Evolutionary conservation across 2,888 invertebrate genomes (phyloP), one percentile per base, ranked within the genome.

Genomic region (Crossocerus cetratus): DNA sequence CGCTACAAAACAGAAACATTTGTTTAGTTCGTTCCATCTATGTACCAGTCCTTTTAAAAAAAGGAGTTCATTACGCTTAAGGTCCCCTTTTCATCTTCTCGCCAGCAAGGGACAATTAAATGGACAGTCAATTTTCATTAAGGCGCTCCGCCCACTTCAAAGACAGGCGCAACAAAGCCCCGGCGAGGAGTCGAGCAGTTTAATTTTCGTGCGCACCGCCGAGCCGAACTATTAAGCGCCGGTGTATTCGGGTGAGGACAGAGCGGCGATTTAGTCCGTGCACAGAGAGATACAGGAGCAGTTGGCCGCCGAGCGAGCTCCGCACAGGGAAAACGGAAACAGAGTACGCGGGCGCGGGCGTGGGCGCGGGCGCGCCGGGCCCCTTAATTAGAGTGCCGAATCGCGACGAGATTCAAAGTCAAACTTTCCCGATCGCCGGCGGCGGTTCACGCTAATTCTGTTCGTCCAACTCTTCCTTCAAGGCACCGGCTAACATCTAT

Each of bases 381-480:
- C 16, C 49, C 69, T 74, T 73, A 78, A 76, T 77, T 81, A 81
- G 78, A 79, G 64, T 69, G 60, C 54, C 61, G 79, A 81, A 76
- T 74, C 72, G 74, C 70, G 69, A 67, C 79, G 72, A 64, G 69
- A 77, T 69, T 67, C 72, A 44, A 73, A 74, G 69, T 74, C 69
- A 74, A 81, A 81, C 74, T 80, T 81, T 75, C 81, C 23, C 81
- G 65, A 81, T 77, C 74, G 81, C 79, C 65, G 61, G 32, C 20
- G 70, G 81, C 77, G 56, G 66, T 81, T 74, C 63, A 63, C 74
- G 74, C 77, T 81, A 78, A 81, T 81, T 76, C 72, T 63, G 64
- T 68, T 81, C 81, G 22, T 72, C 62, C 65, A 16, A 14, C 62
- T 65, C 53, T 56, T 67, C 49, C 16, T 20, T n/a, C 45, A 20